Conservation (phyloP, 2,888 invertebrate genomes). For the Apotomis betuletana region DNA sequence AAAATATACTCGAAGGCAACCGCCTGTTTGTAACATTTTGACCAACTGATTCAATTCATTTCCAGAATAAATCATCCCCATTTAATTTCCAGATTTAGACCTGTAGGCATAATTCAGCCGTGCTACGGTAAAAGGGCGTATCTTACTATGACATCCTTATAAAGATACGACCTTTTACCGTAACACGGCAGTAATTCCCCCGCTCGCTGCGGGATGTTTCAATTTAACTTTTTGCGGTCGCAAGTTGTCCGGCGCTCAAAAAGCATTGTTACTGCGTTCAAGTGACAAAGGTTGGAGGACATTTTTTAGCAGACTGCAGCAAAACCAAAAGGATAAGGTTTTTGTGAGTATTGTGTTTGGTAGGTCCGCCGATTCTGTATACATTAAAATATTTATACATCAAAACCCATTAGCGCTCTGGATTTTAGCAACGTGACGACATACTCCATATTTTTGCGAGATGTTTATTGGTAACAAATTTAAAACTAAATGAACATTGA, state of each 20-base stretch:
- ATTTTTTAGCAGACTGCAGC: constrained; percentile 28
- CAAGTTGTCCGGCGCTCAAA: constrained; percentile 41
- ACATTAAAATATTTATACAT: not conserved
- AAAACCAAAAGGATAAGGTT: constrained; percentile 15
- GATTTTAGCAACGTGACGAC: too few species aligned
- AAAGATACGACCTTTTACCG: too few species aligned
- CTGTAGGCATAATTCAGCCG: constrained; percentile 21
- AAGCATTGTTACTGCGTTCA: constrained; percentile 39
- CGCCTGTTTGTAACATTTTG: not conserved
- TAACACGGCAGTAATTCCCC: not conserved
- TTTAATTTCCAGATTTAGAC: constrained; percentile 18
- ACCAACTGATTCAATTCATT: constrained; percentile 7
- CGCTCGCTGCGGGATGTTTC: constrained; percentile 58
- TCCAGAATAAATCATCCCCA: not conserved
- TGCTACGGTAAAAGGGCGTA: not conserved
- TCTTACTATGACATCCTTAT: too few species aligned
- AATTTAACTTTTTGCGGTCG: constrained; percentile 67
- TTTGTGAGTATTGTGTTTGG: constrained; percentile 10
- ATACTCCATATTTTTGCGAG: too few species aligned
- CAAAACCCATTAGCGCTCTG: too few species aligned
- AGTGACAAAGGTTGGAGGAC: constrained; percentile 37
- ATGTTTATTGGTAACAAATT: too few species aligned
- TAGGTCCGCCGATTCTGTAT: not conserved
- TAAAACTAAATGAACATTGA: too few species aligned
- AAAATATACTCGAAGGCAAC: too few species aligned